Evolutionary conservation across 2,888 invertebrate genomes (phyloP), one percentile per base, ranked within the genome.

Genomic region (Trachelus stipa): DNA sequence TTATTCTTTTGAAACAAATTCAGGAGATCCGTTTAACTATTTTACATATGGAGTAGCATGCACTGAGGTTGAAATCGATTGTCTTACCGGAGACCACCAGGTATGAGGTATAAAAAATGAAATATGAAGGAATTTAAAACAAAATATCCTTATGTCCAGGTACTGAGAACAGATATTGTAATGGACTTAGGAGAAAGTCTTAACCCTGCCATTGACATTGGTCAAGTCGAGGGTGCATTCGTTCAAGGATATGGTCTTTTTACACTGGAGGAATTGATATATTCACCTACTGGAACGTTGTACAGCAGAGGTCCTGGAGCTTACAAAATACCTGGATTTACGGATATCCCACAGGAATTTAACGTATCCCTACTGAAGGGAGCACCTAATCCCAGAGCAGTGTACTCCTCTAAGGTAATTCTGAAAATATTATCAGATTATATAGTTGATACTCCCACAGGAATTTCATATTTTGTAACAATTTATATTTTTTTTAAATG

Each of bases 161-260:
- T 98, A 1, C 91, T 97, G 68, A 94, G 96, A 87, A 96, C 97
- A 0, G 98, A 99, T 87, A 98, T 99, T 85, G 98, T 99, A 0
- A 98, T 99, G 98, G 99, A 99, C 92, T 93, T 99, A 84, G 98
- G 98, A 0, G 95, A 97, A 85, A 98, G 98, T 91, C 92, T 99
- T 77, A 99, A 99, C 92, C 99, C 99, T 4, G 98, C 98, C 1
- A 97, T 99, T 82, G 99, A 99, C 87, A 96, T 99, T 85, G 99
- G 98, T 0, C 99, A 99, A 93, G 96, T 99, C 30, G 99, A 99
- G 92, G 99, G 99, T 3, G 99, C 94, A 0, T 99, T 98, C 87
- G 94, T 97, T 88, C 98, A 98, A 93, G 99, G 99, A 0, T 97
- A 98, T 87, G 99, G 98, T 1, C 91, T 99, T 78, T 98, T 96